Percentiles rank a stretch among this genome's conserved stretches.
Conservation (phyloP, 2,888 invertebrate genomes). For the Stenotaenia linearis region DNA sequence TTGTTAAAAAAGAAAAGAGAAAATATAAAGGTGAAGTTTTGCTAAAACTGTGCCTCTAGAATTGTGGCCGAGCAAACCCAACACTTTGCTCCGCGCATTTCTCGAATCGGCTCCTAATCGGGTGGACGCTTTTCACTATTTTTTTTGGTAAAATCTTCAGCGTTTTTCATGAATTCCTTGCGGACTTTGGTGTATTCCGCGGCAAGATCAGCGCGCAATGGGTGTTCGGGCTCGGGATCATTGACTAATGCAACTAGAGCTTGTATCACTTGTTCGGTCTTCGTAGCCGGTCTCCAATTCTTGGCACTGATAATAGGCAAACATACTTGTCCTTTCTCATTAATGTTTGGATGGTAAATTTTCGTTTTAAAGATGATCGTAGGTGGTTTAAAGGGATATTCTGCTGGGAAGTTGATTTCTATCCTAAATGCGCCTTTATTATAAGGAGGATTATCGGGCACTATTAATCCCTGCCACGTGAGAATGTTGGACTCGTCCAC, state of each 20-base stretch:
- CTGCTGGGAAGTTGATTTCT: conserved; percentile 96
- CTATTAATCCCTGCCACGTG: conserved; percentile 92
- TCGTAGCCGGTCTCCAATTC: conserved; percentile 99
- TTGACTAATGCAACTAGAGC: conserved; percentile 91
- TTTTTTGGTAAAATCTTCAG: conserved; percentile 97
- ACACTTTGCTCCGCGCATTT: background rate
- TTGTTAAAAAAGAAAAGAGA: background rate
- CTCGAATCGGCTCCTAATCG: conserved; percentile 53
- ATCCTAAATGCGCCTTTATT: conserved; percentile 98
- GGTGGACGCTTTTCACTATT: conserved; percentile 93
- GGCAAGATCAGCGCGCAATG: conserved; percentile 90
- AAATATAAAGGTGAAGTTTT: background rate
- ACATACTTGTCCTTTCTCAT: conserved; percentile 97
- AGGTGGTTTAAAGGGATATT: conserved; percentile 99
- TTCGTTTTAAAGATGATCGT: conserved; percentile 98
- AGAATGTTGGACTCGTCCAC: conserved; percentile 93
- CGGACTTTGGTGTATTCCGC: conserved; percentile 95
- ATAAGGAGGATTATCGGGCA: conserved; percentile 94
- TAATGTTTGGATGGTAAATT: conserved; percentile 99
- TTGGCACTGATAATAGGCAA: conserved; percentile 96
- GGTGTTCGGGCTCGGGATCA: conserved; percentile 98
- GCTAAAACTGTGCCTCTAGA: background rate
- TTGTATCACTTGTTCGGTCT: conserved; percentile 98
- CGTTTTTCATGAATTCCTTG: conserved; percentile 96
- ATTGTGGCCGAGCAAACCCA: background rate